A percentile compares a stretch with the other conserved stretches of the same genome.
Evolutionary conservation across 2,888 invertebrate species (phyloP).

Genomic region (Cremastobaeus sp.): DNA sequence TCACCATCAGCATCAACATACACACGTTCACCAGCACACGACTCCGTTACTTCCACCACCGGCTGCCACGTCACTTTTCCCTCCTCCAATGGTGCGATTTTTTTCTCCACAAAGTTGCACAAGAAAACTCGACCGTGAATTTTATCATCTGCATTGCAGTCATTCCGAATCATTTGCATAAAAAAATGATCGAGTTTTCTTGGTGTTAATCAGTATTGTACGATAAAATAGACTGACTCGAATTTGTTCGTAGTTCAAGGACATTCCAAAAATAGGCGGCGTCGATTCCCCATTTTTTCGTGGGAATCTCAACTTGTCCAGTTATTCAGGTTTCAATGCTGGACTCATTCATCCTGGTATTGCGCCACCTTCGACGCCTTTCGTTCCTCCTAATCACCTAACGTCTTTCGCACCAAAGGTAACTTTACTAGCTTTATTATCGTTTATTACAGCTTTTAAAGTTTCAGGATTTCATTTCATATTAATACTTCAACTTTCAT

Average conservation of each 20-base stretch:
- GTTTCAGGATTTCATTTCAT: no score
- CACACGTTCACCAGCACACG: conserved; percentile 93
- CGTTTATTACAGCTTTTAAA: no score
- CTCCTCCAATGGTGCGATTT: conserved; percentile 81
- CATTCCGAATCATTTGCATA: background rate
- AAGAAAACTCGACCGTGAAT: conserved; percentile 9
- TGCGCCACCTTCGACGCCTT: conserved; percentile 87
- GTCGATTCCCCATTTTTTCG: conserved; percentile 90
- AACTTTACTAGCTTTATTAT: no score
- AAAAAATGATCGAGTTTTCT: background rate
- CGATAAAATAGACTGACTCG: background rate
- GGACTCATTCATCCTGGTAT: conserved; percentile 88
- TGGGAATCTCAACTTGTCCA: conserved; percentile 85
- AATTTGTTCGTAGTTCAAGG: conserved; percentile 84
- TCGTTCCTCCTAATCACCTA: conserved; percentile 92
- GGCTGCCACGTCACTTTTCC: conserved; percentile 80
- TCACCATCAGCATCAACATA: conserved; percentile 95
- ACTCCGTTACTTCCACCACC: conserved; percentile 83
- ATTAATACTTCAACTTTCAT: no score
- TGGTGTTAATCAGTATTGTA: background rate
- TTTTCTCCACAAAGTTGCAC: background rate
- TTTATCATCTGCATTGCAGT: background rate
- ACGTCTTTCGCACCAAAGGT: conserved; percentile 95
- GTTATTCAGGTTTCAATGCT: conserved; percentile 88
- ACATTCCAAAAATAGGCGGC: conserved; percentile 90